These are phyloP conservation scores for Eurystomus glaucurus DNA, from an alignment of 2,797 vertebrate genomes.

Conservation along the genomic window DNA sequence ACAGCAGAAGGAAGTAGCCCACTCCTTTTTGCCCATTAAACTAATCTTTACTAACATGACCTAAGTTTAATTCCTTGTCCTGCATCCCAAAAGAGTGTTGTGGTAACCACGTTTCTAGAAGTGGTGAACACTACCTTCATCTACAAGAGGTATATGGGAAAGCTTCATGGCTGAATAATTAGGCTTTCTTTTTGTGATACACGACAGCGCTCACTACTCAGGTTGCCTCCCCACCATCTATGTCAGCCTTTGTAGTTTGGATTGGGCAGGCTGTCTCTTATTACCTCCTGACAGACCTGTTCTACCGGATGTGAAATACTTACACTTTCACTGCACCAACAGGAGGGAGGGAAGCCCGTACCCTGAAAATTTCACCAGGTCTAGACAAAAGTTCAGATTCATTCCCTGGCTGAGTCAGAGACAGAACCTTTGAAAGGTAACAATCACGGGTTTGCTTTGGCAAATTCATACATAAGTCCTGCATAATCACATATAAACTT, in stretches of 20 bases:
- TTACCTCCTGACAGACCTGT: background rate
- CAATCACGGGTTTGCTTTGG: background rate
- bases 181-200: background rate
- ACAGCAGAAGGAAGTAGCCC: background rate
- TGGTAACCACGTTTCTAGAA: rapidly evolving
- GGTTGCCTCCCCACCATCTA: rapidly evolving
- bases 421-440: background rate
- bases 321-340: background rate
- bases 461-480: background rate
- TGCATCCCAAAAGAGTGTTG: background rate
- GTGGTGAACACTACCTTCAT: background rate
- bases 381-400: background rate
- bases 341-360: background rate
- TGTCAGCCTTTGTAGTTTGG: background rate
- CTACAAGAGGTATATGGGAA: background rate
- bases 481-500: background rate
- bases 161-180: background rate
- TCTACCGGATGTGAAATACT: background rate
- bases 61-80: background rate
- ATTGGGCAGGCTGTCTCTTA: background rate
- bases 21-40: background rate
- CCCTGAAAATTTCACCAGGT: background rate
- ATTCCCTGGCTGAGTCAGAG: background rate
- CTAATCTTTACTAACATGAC: background rate
- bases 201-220: rapidly evolving